Evolutionary conservation across 2,113 vertebrate species (phyloP).

Genomic region (Caretta caretta): DNA sequence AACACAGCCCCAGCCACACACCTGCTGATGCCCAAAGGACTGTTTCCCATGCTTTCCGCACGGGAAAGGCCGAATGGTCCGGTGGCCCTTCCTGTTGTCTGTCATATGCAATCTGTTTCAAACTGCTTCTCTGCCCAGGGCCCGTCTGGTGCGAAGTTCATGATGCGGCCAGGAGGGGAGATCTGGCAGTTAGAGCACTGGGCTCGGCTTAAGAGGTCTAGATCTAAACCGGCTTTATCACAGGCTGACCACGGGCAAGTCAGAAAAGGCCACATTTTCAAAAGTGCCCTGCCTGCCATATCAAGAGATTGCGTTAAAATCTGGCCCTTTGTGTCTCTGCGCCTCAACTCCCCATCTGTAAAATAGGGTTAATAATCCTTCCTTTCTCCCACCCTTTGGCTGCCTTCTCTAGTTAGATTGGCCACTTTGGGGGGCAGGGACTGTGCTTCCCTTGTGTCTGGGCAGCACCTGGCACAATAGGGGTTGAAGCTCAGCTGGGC

Average conservation of each 20-base stretch:
- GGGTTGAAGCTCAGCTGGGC: background rate
- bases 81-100: background rate
- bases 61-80: background rate
- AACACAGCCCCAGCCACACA: fast-evolving
- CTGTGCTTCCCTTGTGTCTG: background rate
- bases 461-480: background rate
- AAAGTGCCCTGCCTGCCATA: background rate
- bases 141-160: fast-evolving
- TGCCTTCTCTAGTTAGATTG: constrained; percentile 28
- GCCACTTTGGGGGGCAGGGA: background rate
- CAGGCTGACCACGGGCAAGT: background rate
- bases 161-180: fast-evolving
- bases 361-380: background rate
- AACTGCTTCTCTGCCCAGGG: fast-evolving
- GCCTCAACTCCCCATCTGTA: constrained; percentile 11
- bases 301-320: background rate
- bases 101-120: background rate
- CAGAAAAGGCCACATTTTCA: background rate
- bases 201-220: background rate
- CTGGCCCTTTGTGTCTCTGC: background rate
- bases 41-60: too few relatives aligned
- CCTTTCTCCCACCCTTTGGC: constrained; percentile 23
- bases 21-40: too few relatives aligned
- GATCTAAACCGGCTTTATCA: too few relatives aligned
- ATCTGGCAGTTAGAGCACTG: background rate